These are phyloP conservation scores for Scomberomorus guttatus DNA, from an alignment of 2,797 vertebrate species.

Conservation along the genomic window DNA sequence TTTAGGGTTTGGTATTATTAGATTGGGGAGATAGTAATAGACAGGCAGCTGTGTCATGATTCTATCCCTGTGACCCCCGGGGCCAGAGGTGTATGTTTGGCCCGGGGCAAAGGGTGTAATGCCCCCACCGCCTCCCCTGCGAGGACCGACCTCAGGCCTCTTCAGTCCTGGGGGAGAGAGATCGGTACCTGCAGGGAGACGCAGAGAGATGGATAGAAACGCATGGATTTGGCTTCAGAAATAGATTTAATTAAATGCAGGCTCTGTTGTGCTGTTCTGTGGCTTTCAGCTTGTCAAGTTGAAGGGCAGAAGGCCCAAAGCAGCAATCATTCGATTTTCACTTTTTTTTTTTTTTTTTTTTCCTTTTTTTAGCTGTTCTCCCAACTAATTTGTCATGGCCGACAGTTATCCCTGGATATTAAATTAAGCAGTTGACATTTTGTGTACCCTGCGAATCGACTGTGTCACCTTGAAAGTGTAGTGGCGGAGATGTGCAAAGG, in stretches of 20 bases:
- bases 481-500: conserved; percentile 51
- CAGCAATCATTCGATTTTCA: conserved; percentile 67
- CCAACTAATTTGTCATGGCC: conserved; percentile 75
- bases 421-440: conserved; percentile 79
- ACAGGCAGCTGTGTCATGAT: conserved; percentile 80
- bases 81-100: conserved; percentile 73
- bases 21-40: conserved; percentile 76
- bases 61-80: conserved; percentile 61
- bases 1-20: conserved; percentile 69
- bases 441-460: conserved; percentile 64
- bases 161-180: conserved; percentile 40
- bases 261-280: conserved; percentile 54
- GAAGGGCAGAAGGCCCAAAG: conserved; percentile 68
- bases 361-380: conserved; percentile 43
- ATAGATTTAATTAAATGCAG: conserved; percentile 69
- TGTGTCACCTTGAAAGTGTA: conserved; percentile 75
- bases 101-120: conserved; percentile 57
- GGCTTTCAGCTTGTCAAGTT: conserved; percentile 64
- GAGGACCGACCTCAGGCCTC: conserved; percentile 56
- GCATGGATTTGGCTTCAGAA: conserved; percentile 44
- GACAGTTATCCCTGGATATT: conserved; percentile 77
- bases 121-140: conserved; percentile 4
- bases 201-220: conserved; percentile 42
- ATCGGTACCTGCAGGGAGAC: conserved; percentile 42
- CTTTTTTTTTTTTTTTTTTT: conserved; percentile 55